These are phyloP conservation scores for Synergus umbraculus DNA, from an alignment of 2,888 invertebrate species.

Conservation along the genomic window DNA sequence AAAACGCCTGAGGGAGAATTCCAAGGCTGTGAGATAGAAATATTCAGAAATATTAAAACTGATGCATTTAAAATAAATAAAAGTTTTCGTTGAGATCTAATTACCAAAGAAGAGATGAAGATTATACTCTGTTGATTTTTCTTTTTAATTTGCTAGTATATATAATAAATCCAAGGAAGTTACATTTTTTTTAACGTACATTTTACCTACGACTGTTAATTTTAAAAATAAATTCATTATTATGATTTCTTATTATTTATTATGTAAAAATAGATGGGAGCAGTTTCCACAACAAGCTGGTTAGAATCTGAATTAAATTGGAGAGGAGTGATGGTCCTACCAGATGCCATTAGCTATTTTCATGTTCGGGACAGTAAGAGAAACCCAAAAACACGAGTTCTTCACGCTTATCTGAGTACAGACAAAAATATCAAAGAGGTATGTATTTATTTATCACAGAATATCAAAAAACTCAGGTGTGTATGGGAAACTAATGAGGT, in stretches of 20 bases:
- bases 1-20: neutral
- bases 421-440: constrained; percentile 88
- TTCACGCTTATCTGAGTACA: constrained; percentile 90
- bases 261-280: constrained; percentile 79
- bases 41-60: neutral
- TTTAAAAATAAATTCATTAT: neutral
- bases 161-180: too few relatives aligned
- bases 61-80: too few relatives aligned
- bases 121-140: too few relatives aligned
- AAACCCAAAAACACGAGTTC: constrained; percentile 80
- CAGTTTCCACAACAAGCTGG: constrained; percentile 86
- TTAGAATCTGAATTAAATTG: constrained; percentile 85
- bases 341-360: constrained; percentile 88
- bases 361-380: constrained; percentile 79
- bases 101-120: too few relatives aligned
- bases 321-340: constrained; percentile 87
- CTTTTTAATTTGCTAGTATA: too few relatives aligned
- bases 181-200: too few relatives aligned
- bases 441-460: constrained; percentile 45
- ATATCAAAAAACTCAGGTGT: neutral
- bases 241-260: constrained; percentile 43
- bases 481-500: neutral
- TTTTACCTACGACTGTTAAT: too few relatives aligned
- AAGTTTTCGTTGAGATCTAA: too few relatives aligned
- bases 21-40: neutral